Conservation (phyloP, 2,797 vertebrate genomes). For the Danio aesculapii region DNA sequence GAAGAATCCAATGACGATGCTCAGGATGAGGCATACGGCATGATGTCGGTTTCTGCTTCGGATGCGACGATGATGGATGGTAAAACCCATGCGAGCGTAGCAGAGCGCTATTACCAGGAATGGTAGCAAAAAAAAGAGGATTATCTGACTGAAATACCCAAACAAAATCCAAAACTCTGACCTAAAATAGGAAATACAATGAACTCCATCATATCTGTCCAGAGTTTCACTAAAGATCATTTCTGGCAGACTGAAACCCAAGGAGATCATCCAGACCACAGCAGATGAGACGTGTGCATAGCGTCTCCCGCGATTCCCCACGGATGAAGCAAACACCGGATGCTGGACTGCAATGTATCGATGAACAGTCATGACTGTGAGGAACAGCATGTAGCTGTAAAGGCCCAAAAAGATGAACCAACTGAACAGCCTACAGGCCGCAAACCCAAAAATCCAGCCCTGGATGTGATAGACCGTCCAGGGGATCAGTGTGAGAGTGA, state of each 20-base stretch:
- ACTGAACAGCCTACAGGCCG: constrained; percentile 60
- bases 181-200: neutral
- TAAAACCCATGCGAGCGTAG: constrained; percentile 56
- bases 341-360: constrained; percentile 64
- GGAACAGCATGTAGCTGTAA: constrained; percentile 68
- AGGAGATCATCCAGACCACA: constrained; percentile 56
- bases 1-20: constrained; percentile 60
- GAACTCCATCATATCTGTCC: rapidly evolving
- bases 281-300: constrained; percentile 45
- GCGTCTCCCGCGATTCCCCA: neutral
- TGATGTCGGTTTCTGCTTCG: constrained; percentile 41
- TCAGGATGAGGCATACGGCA: constrained; percentile 59
- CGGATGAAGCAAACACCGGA: constrained; percentile 43
- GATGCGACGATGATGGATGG: constrained; percentile 49
- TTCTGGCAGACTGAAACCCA: constrained; percentile 60
- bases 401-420: constrained; percentile 60
- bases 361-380: constrained; percentile 64
- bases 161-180: constrained; percentile 8
- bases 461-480: constrained; percentile 45
- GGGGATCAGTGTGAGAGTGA: constrained; percentile 61
- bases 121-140: constrained; percentile 64
- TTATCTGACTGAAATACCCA: constrained; percentile 55
- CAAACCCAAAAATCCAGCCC: constrained; percentile 62
- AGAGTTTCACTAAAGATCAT: constrained; percentile 35
- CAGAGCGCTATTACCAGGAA: constrained; percentile 63